These are phyloP conservation scores for Nasonovia ribisnigri DNA, from an alignment of 2,888 invertebrate genomes.

Conservation along the genomic window DNA sequence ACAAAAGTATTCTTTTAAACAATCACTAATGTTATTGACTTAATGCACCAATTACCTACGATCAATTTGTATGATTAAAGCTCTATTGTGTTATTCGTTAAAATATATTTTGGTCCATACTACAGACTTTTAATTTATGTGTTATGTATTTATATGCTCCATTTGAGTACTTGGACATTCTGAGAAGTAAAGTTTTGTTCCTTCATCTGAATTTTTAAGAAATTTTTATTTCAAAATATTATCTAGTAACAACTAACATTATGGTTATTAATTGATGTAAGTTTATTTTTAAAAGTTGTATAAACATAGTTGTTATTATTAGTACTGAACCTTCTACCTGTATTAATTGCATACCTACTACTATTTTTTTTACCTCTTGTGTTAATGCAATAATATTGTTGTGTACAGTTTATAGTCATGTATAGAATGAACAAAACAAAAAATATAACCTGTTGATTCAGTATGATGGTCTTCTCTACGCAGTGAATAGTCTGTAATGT, in stretches of 20 bases:
- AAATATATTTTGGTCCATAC: slow-evolving; percentile 53
- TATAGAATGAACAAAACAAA: too few species aligned
- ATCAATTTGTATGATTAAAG: slow-evolving; percentile 51
- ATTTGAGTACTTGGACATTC: neutral
- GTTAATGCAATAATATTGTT: too few species aligned
- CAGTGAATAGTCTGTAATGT: too few species aligned
- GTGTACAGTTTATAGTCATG: too few species aligned
- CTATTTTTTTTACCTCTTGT: too few species aligned
- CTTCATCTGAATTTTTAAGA: neutral
- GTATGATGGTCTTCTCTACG: too few species aligned
- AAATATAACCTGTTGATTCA: too few species aligned
- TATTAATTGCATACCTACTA: too few species aligned
- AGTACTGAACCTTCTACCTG: neutral
- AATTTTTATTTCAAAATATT: neutral
- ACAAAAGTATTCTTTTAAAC: slow-evolving; percentile 54
- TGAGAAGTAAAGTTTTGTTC: neutral
- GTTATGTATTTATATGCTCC: neutral
- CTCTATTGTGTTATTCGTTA: slow-evolving; percentile 55
- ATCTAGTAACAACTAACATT: too few species aligned
- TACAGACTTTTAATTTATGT: slow-evolving; percentile 10
- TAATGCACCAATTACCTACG: slow-evolving; percentile 57
- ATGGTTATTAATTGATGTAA: too few species aligned
- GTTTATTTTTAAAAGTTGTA: neutral
- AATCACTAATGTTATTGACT: slow-evolving; percentile 56
- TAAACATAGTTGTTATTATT: neutral